These are phyloP conservation scores for Caenorhabditis brenneri DNA, from an alignment of 1,140 invertebrate genomes.

Conservation along the genomic window DNA sequence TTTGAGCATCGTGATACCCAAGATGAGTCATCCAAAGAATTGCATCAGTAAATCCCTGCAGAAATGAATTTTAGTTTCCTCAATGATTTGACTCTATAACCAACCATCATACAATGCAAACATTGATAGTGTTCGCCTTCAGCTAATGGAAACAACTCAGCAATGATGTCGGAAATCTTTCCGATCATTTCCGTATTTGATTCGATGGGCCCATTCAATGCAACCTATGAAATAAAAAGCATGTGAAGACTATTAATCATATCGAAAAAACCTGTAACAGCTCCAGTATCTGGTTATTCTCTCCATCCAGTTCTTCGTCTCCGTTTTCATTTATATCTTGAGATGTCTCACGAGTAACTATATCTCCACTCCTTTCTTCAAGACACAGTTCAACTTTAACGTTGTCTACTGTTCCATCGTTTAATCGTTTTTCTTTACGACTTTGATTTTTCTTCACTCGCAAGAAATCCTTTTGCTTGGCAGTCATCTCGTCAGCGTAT, in stretches of 20 bases:
- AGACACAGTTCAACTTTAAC: neutral
- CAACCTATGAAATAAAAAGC: neutral
- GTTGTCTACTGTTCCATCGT: neutral
- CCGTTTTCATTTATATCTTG: neutral
- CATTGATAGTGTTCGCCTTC: neutral
- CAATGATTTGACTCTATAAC: too few relatives aligned
- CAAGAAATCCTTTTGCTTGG: neutral
- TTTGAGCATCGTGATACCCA: neutral
- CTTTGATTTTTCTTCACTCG: conserved; percentile 27
- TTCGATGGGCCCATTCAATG: neutral
- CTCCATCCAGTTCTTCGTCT: neutral
- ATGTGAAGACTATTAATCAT: neutral
- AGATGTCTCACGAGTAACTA: too few relatives aligned
- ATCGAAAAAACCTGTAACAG: neutral
- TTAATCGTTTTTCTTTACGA: neutral
- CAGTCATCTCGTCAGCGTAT: conserved; percentile 4
- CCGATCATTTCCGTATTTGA: conserved; percentile 25
- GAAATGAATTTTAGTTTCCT: neutral
- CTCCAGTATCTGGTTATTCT: neutral
- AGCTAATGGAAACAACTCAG: neutral
- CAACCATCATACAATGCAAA: conserved; percentile 8
- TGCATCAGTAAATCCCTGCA: conserved; percentile 2
- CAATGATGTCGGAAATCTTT: conserved; percentile 1
- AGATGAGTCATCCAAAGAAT: conserved; percentile 27
- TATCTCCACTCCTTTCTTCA: neutral